Evolutionary conservation across 1,140 invertebrate genomes (phyloP).

Genomic region (Macrotrachela quadricornifera): DNA sequence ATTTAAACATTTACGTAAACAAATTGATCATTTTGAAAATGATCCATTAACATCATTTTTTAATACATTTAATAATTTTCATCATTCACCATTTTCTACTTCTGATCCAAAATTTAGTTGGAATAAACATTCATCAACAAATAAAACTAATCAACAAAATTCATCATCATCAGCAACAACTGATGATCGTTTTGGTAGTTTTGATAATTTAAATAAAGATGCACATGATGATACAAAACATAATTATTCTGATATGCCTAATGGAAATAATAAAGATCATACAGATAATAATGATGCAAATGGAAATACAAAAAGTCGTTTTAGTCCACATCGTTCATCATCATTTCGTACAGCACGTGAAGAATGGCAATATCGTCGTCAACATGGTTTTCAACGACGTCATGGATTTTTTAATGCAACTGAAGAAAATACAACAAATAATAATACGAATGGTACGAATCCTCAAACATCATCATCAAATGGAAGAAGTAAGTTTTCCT

Average conservation of each 20-base stretch:
- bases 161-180: too few relatives aligned
- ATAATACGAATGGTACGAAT: too few relatives aligned
- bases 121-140: background rate
- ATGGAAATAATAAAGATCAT: too few relatives aligned
- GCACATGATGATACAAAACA: too few relatives aligned
- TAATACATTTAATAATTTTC: background rate
- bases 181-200: background rate
- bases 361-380: background rate
- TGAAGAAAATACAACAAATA: too few relatives aligned
- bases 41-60: background rate
- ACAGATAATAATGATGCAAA: too few relatives aligned
- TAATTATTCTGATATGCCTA: too few relatives aligned
- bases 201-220: too few relatives aligned
- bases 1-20: conserved; percentile 13
- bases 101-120: background rate
- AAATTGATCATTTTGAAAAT: conserved; percentile 11
- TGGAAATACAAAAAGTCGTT: too few relatives aligned
- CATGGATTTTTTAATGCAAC: background rate
- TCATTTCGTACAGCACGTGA: background rate
- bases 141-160: background rate
- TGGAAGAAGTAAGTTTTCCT: too few relatives aligned
- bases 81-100: background rate
- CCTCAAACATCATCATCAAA: too few relatives aligned
- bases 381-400: background rate
- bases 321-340: too few relatives aligned